phyloP scores from a whole-genome alignment of 2,797 vertebrate genomes.

The Austrolebias charrua region DNA sequence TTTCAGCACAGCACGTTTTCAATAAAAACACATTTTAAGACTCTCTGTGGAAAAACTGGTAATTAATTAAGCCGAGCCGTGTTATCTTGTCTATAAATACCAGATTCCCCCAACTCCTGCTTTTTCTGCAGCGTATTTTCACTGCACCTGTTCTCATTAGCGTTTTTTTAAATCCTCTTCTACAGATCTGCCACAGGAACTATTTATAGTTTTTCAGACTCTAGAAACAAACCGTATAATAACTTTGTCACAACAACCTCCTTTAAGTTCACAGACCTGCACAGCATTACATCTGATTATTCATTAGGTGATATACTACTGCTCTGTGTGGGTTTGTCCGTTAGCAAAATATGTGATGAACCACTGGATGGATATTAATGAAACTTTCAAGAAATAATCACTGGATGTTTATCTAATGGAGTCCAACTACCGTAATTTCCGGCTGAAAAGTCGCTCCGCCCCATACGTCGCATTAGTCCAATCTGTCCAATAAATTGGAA shows the following conservation, averaged over 20 bases:
- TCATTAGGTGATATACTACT: background rate
- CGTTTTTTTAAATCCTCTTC: conserved; percentile 34
- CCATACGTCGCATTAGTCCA: too few species aligned
- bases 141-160: conserved; percentile 36
- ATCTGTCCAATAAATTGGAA: too few species aligned
- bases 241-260: background rate
- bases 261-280: background rate
- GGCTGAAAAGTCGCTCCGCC: too few species aligned
- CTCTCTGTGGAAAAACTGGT: conserved; percentile 47
- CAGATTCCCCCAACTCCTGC: conserved; percentile 8
- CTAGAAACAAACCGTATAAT: background rate
- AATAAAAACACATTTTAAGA: conserved; percentile 55
- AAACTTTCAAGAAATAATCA: too few species aligned
- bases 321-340: too few species aligned
- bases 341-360: too few species aligned
- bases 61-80: conserved; percentile 60
- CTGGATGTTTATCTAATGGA: too few species aligned
- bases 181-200: conserved; percentile 23
- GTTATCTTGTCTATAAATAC: conserved; percentile 59
- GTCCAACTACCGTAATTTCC: too few species aligned
- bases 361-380: too few species aligned
- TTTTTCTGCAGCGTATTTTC: conserved; percentile 22
- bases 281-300: too few species aligned
- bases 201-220: conserved; percentile 23
- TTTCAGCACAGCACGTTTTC: conserved; percentile 67